Evolutionary conservation across 2,888 invertebrate species (phyloP).

Genomic region (Dioctria rufipes): DNA sequence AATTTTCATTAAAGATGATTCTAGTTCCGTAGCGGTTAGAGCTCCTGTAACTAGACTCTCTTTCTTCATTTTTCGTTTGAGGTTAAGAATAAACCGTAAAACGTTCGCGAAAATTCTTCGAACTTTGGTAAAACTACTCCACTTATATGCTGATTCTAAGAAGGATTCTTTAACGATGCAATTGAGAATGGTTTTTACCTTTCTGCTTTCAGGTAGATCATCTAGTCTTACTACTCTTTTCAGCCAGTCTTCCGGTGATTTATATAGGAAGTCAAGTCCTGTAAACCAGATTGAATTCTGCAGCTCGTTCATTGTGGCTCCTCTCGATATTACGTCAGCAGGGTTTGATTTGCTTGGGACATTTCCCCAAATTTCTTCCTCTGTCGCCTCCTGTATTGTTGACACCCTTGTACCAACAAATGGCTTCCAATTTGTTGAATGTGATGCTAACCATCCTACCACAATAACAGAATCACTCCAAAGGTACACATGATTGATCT

Average conservation of each 20-base stretch:
- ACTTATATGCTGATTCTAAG: background rate
- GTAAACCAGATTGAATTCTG: no score
- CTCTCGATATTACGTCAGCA: slow-evolving; percentile 20
- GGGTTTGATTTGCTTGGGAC: slow-evolving; percentile 58
- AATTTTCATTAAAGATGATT: background rate
- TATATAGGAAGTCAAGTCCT: no score
- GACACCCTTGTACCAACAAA: no score
- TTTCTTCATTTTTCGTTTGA: no score
- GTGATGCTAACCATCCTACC: no score
- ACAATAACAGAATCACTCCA: no score
- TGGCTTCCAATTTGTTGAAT: no score
- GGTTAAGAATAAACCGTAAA: background rate
- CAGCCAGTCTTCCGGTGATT: background rate
- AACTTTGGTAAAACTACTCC: background rate
- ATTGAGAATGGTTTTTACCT: no score
- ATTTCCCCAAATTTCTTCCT: slow-evolving; percentile 54
- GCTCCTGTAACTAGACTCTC: background rate
- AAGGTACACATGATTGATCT: no score
- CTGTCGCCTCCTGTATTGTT: slow-evolving; percentile 50
- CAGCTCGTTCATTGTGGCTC: no score
- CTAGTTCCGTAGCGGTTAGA: background rate
- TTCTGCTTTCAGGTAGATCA: background rate
- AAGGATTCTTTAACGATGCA: background rate
- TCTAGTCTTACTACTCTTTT: no score
- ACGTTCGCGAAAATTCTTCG: background rate